phyloP scores from a whole-genome alignment of 2,797 vertebrate species.

The Alcedo quadribrachys region DNA sequence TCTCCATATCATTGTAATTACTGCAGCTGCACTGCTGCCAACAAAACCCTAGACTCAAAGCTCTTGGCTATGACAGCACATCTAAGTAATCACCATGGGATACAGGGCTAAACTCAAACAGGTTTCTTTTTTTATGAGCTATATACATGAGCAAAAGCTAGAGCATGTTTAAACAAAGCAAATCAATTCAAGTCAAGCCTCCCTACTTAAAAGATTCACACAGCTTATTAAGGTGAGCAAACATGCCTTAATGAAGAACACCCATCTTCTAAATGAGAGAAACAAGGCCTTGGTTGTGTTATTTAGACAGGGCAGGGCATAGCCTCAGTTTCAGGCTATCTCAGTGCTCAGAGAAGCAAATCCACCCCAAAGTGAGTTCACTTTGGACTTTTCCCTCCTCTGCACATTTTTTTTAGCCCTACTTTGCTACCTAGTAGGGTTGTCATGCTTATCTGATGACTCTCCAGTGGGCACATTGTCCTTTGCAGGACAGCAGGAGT shows the following conservation, averaged over 20 bases:
- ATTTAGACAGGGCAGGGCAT: background rate
- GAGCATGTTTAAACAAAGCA: conserved; percentile 70
- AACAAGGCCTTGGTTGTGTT: conserved; percentile 5
- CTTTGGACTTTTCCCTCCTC: background rate
- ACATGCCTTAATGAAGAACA: conserved; percentile 62
- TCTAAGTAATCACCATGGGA: conserved; percentile 52
- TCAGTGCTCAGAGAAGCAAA: background rate
- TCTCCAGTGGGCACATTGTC: background rate
- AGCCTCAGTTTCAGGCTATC: background rate
- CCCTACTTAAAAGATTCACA: conserved; percentile 45
- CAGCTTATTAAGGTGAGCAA: conserved; percentile 56
- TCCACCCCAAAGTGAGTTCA: background rate
- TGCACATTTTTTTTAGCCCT: background rate
- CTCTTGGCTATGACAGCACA: conserved; percentile 52
- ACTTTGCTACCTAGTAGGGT: background rate
- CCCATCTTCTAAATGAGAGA: conserved; percentile 39
- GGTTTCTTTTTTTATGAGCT: conserved; percentile 62
- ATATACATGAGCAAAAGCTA: conserved; percentile 55
- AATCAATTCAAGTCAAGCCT: conserved; percentile 57
- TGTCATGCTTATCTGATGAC: background rate
- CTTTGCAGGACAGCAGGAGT: background rate
- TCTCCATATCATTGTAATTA: conserved; percentile 60
- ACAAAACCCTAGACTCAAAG: conserved; percentile 49
- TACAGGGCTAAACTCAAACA: conserved; percentile 54
- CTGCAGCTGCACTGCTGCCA: conserved; percentile 27